These are phyloP conservation scores for Drosophila leontia DNA, from an alignment of 1,140 invertebrate genomes.

Conservation along the genomic window DNA sequence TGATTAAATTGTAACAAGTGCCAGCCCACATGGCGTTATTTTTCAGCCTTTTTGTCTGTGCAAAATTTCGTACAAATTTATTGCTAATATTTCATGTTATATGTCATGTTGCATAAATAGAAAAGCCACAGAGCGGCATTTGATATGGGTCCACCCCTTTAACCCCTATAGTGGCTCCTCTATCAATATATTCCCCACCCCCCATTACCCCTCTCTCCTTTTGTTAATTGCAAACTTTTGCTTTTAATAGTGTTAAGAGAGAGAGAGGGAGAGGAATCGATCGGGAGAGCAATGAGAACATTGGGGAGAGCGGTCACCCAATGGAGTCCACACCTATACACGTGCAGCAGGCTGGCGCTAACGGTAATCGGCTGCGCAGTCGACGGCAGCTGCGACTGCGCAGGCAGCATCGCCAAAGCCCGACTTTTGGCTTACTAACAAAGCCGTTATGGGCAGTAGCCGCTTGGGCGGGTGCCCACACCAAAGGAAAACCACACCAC, in stretches of 20 bases:
- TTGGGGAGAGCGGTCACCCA: constrained; percentile 33
- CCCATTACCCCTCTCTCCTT: neutral
- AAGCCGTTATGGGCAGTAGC: constrained; percentile 82
- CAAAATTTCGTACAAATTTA: constrained; percentile 74
- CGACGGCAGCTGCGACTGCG: constrained; percentile 30
- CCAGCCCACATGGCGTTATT: constrained; percentile 73
- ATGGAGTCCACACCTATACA: constrained; percentile 69
- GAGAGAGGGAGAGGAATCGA: constrained; percentile 3
- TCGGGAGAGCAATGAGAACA: constrained; percentile 32
- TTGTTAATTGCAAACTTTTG: constrained; percentile 82
- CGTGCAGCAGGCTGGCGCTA: constrained; percentile 60
- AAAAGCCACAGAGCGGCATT: constrained; percentile 71
- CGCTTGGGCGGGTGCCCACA: constrained; percentile 77
- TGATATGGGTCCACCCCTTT: constrained; percentile 53
- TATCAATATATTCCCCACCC: constrained; percentile 51
- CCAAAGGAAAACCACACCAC: constrained; percentile 32
- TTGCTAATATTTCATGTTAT: constrained; percentile 83
- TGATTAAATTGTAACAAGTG: constrained; percentile 83
- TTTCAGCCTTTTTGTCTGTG: constrained; percentile 47
- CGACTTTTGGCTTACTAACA: constrained; percentile 73
- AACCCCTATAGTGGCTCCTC: neutral
- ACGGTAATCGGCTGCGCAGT: constrained; percentile 76
- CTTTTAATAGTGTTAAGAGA: constrained; percentile 65
- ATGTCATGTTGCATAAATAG: constrained; percentile 81
- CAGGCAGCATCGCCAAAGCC: constrained; percentile 14